A percentile compares a stretch with the other conserved stretches of the same genome.
Conservation (phyloP, 2,113 vertebrate species). For the Theristicus caerulescens region DNA sequence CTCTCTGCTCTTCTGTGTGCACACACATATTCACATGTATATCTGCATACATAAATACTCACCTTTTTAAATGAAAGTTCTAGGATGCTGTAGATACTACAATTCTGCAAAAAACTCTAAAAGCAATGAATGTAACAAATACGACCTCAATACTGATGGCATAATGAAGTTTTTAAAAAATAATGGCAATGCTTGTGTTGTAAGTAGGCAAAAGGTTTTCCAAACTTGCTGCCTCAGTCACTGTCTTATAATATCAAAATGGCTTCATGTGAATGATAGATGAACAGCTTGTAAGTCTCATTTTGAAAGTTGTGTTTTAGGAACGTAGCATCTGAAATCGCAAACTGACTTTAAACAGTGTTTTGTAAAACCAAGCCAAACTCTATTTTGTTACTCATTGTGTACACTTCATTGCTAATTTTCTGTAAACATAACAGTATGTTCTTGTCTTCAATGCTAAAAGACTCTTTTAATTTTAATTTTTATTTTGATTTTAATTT, state of each 20-base stretch:
- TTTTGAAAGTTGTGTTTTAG: constrained; percentile 10
- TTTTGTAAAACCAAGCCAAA: constrained; percentile 34
- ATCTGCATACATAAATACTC: neutral
- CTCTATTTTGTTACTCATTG: constrained; percentile 5
- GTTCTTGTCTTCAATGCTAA: constrained; percentile 13
- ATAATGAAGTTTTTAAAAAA: fast-evolving
- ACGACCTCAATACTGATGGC: fast-evolving
- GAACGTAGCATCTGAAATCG: constrained; percentile 50
- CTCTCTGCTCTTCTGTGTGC: neutral
- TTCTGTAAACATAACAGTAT: constrained; percentile 49
- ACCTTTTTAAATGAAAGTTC: neutral
- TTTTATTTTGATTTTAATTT: constrained; percentile 41
- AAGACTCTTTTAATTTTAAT: neutral
- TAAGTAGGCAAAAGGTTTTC: neutral
- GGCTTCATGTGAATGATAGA: neutral
- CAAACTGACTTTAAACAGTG: constrained; percentile 36
- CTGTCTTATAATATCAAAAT: neutral
- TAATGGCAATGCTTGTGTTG: neutral
- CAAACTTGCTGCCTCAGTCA: neutral
- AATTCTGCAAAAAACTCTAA: neutral
- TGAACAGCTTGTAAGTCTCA: constrained; percentile 40
- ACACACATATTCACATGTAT: neutral
- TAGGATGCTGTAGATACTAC: neutral
- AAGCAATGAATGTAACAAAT: neutral
- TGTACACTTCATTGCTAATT: constrained; percentile 28